Evolutionary conservation across 2,797 vertebrate genomes (phyloP), one percentile per base, ranked within the genome.

Genomic region (Sebastes steindachneri): DNA sequence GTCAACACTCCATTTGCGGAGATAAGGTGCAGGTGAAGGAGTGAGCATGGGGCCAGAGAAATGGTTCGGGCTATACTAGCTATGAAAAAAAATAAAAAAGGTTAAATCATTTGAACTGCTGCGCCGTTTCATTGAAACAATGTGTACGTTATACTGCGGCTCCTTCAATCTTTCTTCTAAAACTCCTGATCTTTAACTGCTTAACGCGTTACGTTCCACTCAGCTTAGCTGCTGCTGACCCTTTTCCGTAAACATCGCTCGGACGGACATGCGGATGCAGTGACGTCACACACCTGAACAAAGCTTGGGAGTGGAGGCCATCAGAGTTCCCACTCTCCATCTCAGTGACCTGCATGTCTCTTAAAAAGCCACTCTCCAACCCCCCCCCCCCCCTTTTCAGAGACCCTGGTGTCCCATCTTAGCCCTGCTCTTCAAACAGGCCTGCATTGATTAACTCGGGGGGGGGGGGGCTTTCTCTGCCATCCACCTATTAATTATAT

Each of bases 401-500:
- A 90, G 86, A 69, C 85, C 77, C 81, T 55, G 31, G 63, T 77
- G 84, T 92, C 91, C 87, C 91, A 90, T 93, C 89, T 84, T 82
- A 84, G 83, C 85, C 86, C 77, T 67, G 76, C 92, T 95, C 94
- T 95, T 95, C 94, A 94, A 94, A 95, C 94, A 95, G 85, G 85
- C 90, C 91, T 89, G 86, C 89, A 94, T 91, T 95, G 94, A 95
- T 95, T 94, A 95, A 94, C 91, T 89, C 77, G 58, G 89, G 90
- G 51, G 15, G 62, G 7, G 9, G 64, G 41, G 88, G 88, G 82
- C 83, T 90, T 94, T 93, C 93, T 94, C 92, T 85, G 84, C 93
- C 90, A 88, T 94, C 93, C 91, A 95, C 91, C 93, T 94, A 95
- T 96, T 95, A 95, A 95, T 94, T 93, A 94, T 94, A 89, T 89